These are phyloP conservation scores for Temnothorax rugatulus DNA, from an alignment of 2,888 invertebrate genomes.

Conservation along the genomic window DNA sequence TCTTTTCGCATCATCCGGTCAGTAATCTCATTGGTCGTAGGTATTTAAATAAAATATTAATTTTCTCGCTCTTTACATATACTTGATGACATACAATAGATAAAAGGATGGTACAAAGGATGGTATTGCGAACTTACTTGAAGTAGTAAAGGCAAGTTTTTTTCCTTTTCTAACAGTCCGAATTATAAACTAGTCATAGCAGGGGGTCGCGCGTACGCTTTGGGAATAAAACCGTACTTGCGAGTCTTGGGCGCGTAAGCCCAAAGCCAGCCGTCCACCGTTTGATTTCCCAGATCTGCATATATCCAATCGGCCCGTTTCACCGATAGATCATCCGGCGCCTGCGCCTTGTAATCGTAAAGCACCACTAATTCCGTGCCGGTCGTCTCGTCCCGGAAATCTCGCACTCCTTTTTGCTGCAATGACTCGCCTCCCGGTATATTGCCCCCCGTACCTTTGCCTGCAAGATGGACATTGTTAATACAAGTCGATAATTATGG, in stretches of 20 bases:
- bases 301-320: constrained; percentile 98
- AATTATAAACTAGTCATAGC: constrained; percentile 94
- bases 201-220: constrained; percentile 96
- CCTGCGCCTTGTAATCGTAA: constrained; percentile 98
- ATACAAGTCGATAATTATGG: neutral
- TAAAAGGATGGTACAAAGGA: constrained; percentile 3
- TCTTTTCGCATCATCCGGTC: neutral
- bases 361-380: constrained; percentile 97
- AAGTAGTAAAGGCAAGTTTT: neutral
- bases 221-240: constrained; percentile 98
- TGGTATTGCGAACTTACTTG: constrained; percentile 5
- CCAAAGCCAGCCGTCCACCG: constrained; percentile 98
- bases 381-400: constrained; percentile 84
- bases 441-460: constrained; percentile 78
- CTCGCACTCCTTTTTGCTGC: constrained; percentile 84
- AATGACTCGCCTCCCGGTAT: constrained; percentile 77
- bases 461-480: constrained; percentile 65
- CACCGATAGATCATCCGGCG: constrained; percentile 96
- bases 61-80: neutral
- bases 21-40: neutral
- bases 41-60: constrained; percentile 37
- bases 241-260: constrained; percentile 97
- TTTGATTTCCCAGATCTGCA: constrained; percentile 97
- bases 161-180: neutral
- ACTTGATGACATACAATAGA: neutral